Evolutionary conservation across 2,113 vertebrate species (phyloP).

Genomic region (Mustela lutreola): DNA sequence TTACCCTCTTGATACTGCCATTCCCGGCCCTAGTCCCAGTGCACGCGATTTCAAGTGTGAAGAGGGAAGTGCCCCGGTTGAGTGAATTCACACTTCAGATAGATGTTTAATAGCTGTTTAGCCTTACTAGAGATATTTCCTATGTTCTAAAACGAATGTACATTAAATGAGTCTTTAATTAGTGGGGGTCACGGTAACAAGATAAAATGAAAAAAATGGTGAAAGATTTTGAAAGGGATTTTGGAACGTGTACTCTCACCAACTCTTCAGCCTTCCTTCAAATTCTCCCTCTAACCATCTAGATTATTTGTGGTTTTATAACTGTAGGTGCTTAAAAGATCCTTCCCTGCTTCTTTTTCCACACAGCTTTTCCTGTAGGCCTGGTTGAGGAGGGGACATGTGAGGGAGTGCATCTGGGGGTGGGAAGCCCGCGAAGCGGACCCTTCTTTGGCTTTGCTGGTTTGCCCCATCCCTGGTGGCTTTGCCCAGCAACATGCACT

Average conservation of each 20-base stretch:
- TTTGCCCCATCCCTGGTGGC: not conserved
- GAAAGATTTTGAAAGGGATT: not conserved
- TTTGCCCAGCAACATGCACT: not conserved
- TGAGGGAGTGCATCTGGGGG: not conserved
- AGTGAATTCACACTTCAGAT: not conserved
- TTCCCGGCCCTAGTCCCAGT: not conserved
- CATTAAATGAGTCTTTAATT: conserved; percentile 15
- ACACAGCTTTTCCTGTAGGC: not conserved
- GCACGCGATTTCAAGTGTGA: not conserved
- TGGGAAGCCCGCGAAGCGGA: not conserved
- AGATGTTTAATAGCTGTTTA: not conserved
- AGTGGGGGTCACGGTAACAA: not conserved
- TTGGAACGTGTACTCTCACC: not conserved
- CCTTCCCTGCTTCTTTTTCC: not conserved
- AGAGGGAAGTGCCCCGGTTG: not conserved
- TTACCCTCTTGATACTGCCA: not conserved
- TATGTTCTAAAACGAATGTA: conserved; percentile 30
- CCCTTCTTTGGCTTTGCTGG: not conserved
- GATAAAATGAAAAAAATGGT: not conserved
- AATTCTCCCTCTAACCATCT: not conserved
- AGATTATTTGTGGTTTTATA: not conserved
- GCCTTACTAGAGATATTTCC: not conserved
- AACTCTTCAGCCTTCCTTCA: not conserved
- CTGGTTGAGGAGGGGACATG: not conserved
- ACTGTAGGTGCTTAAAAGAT: conserved; percentile 4